Evolutionary conservation across 2,797 vertebrate species (phyloP), one percentile per base, ranked within the genome.

Genomic region (Clarias platycephalus): DNA sequence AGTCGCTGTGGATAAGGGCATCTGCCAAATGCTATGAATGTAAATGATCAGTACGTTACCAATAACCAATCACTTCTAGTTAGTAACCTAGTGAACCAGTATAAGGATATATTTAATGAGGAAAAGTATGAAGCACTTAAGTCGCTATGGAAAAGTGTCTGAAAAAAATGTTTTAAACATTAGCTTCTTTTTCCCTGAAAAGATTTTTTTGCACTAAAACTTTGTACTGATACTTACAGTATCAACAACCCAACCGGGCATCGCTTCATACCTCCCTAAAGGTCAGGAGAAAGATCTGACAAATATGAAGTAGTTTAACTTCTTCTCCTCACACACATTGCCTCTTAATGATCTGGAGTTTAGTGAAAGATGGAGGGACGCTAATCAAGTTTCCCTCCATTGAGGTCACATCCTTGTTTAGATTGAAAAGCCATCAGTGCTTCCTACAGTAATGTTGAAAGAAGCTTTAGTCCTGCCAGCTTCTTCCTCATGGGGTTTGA

Each of bases 371-470:
- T 64, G 60, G 60, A 16, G 12, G 77, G 62, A 49, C 22, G 7
- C 74, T 64, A 55, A 76, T 68, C 63, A 26, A 49, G 34, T 87
- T 84, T 72, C 37, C 55, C 83, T 63, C 68, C 68, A 31, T 71
- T 64, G 67, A 64, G 78, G 79, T 81, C 58, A 67, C 67, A 34
- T 79, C 74, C 63, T 68, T 15, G 57, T 83, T 78, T 74, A 63
- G 80, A 80, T 62, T 71, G 66, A 70, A 88, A 83, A 86, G 72
- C 82, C 76, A 87, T 89, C 81, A 84, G 64, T 75, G 53, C 70
- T 84, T 86, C 81, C 72, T 83, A 10, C 84, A 76, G 77, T 85
- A 86, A 86, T 89, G 86, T 70, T 60, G 75, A 82, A 70, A 84
- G 64, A 85, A 85, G 66, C 68, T 72, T 77, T 71, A 31, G 49